Evolutionary conservation across 2,888 invertebrate genomes (phyloP).

Genomic region (Tachina grossa): DNA sequence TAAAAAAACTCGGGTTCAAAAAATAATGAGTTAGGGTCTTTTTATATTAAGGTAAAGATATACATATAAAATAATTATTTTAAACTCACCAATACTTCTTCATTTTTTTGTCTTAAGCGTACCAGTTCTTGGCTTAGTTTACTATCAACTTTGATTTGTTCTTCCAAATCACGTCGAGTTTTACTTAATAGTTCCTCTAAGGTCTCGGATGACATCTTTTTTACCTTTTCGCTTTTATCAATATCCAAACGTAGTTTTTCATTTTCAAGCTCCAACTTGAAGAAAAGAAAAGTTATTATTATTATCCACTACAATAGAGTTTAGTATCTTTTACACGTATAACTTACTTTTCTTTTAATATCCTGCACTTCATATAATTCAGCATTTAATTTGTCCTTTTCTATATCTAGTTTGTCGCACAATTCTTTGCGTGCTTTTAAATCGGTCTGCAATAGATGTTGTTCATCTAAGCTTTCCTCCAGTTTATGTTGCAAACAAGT

Average conservation of each 20-base stretch:
- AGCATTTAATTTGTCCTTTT: constrained; percentile 86
- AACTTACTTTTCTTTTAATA: constrained; percentile 76
- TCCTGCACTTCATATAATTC: constrained; percentile 84
- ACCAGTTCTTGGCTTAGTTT: constrained; percentile 78
- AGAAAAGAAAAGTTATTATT: background rate
- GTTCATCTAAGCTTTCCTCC: constrained; percentile 85
- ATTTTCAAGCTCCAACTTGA: constrained; percentile 84
- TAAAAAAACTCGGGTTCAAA: too few species aligned
- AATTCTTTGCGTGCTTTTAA: constrained; percentile 85
- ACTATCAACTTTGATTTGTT: constrained; percentile 77
- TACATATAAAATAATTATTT: constrained; percentile 2
- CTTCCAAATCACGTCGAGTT: constrained; percentile 85
- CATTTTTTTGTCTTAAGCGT: constrained; percentile 76
- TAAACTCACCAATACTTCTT: constrained; percentile 76
- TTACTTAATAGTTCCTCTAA: constrained; percentile 85
- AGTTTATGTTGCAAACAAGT: constrained; percentile 87
- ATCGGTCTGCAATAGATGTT: constrained; percentile 86
- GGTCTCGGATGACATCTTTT: constrained; percentile 83
- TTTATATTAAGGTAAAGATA: background rate
- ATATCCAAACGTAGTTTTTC: constrained; percentile 81
- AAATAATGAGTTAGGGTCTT: too few species aligned
- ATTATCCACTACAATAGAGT: background rate
- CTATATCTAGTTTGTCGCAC: constrained; percentile 86
- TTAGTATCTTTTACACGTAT: background rate
- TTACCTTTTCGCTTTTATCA: constrained; percentile 74